Evolutionary conservation across 1,140 invertebrate genomes (phyloP).

Genomic region (Drosophila leontia): DNA sequence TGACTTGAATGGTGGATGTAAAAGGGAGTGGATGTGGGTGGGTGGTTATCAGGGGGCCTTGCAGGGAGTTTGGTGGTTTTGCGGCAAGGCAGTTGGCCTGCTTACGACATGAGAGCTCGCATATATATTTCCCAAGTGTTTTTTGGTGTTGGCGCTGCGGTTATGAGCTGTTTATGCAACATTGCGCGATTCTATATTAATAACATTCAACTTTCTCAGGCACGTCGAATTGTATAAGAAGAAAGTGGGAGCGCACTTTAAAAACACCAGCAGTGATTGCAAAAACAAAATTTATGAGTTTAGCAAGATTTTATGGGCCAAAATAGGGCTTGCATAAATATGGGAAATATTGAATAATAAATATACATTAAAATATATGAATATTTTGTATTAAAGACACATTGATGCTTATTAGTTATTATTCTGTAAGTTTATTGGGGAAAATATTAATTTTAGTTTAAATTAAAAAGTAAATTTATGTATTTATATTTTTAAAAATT

Average conservation of each 20-base stretch:
- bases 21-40: not conserved
- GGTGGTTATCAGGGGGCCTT: not conserved
- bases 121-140: slow-evolving; percentile 54
- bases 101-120: slow-evolving; percentile 43
- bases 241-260: slow-evolving; percentile 4
- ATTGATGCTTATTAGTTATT: no score
- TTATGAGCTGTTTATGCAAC: slow-evolving; percentile 61
- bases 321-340: not conserved
- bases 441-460: no score
- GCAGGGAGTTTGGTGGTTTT: slow-evolving; percentile 2
- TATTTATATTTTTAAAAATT: not conserved
- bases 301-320: not conserved
- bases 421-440: no score
- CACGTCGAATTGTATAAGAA: not conserved
- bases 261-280: slow-evolving; percentile 5
- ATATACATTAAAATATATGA: not conserved
- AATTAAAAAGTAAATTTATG: no score
- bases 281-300: slow-evolving; percentile 4
- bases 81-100: slow-evolving; percentile 26
- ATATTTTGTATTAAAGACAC: not conserved
- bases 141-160: slow-evolving; percentile 45
- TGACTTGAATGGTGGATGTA: slow-evolving; percentile 25
- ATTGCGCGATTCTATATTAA: slow-evolving; percentile 46
- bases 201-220: slow-evolving; percentile 18
- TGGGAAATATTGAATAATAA: not conserved